Evolutionary conservation across 2,113 vertebrate genomes (phyloP).

Genomic region (Nansenia antarctica): DNA sequence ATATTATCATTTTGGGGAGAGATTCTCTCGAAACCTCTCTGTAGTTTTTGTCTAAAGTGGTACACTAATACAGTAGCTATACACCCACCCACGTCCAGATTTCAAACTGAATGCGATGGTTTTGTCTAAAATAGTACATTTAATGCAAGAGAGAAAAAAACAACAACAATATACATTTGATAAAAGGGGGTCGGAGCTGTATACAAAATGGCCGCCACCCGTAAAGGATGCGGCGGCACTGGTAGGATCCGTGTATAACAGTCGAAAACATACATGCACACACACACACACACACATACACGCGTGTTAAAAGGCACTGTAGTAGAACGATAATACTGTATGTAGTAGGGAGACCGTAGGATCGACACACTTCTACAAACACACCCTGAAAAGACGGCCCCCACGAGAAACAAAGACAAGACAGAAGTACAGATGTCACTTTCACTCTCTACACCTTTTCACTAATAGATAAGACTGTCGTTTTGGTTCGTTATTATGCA

Average conservation of each 20-base stretch:
- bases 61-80: conserved; percentile 35
- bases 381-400: conserved; percentile 70
- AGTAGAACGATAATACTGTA: conserved; percentile 66
- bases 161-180: conserved; percentile 11
- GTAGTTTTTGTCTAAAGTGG: conserved; percentile 45
- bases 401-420: conserved; percentile 64
- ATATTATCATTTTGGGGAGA: conserved; percentile 28
- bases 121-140: conserved; percentile 22
- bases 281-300: conserved; percentile 4
- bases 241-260: conserved; percentile 23
- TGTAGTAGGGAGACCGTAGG: conserved; percentile 50
- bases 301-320: conserved; percentile 61
- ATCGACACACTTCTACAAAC: conserved; percentile 55
- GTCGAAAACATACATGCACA: conserved; percentile 52
- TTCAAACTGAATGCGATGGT: conserved; percentile 33
- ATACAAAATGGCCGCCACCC: conserved; percentile 21
- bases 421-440: conserved; percentile 11
- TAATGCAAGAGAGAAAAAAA: conserved; percentile 20
- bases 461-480: neutral
- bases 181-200: conserved; percentile 8
- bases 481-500: too few relatives aligned
- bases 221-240: conserved; percentile 24
- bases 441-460: neutral
- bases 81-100: conserved; percentile 54
- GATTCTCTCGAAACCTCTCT: conserved; percentile 30